Evolutionary conservation across 2,888 invertebrate genomes (phyloP), one percentile per base, ranked within the genome.

Genomic region (Spicauda simplicius): DNA sequence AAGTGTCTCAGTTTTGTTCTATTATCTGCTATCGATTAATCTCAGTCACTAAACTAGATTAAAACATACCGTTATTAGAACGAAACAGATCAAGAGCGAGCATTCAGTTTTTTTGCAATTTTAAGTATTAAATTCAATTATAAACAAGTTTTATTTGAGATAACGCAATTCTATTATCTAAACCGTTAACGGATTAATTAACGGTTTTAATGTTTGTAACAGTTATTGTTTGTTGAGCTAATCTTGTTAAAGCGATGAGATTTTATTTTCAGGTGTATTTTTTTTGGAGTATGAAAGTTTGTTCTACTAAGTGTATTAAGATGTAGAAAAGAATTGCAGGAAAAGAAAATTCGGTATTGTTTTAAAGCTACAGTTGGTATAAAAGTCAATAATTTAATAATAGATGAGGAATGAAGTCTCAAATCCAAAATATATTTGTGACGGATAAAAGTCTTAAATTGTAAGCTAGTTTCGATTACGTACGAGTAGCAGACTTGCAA

Each of bases 11-110:
- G 8, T 37, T 25, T 52, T 58, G 52, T 58, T 58, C 25, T 41
- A 53, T 58, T 53, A 52, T 57, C 57, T 19, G 19, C 30, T 73
- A 76, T 78, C 76, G 77, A 80, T 80, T 78, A 78, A 81, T 78
- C 77, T 78, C 73, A 73, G 74, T 80, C 74, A 72, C 71, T 70
- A 78, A 78, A 73, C 73, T 74, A 75, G 76, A 77, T 76, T 73
- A 68, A 72, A 71, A 66, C 68, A 14, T 75, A 76, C 79, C 80
- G 80, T 62, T 79, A 77, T 48, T 50, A 65, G 37, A 71, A 62
- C 57, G 48, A 18, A 33, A 50, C 16, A 97, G 74, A 97, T 94
- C 75, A 97, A 97, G 82, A 97, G 94, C 90, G 96, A 97, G 76
- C 96, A 50, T 50, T 52, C 19, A 61, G 57, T 19, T 66, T 60